Evolutionary conservation across 2,888 invertebrate genomes (phyloP), one percentile per base, ranked within the genome.

Genomic region (Phaedon cochleariae): DNA sequence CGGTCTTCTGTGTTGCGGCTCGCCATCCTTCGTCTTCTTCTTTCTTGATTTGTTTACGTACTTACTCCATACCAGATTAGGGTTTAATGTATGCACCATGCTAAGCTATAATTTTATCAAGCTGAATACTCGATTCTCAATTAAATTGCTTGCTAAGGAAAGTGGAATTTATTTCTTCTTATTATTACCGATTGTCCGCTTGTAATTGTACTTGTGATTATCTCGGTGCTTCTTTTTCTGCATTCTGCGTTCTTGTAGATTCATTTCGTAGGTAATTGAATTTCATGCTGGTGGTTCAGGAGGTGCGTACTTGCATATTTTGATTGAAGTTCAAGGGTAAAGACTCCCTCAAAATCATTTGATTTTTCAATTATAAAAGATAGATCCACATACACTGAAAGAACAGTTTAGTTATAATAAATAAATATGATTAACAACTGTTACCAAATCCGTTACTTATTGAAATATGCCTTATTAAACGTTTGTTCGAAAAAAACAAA

Each of bases 1-100:
- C 80, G 80, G 80, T 80, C 81, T 80, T 75, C 77, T 79, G 77
- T 77, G 72, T 74, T 72, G 70, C 55, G 31, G n/a, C 51, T 37
- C 22, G 53, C 62, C 59, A 58, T 61, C 57, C 65, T 61, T 59
- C 58, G 61, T 58, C 51, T 57, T 57, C 41, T 51, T 17, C 31
- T 57, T 67, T 66, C 78, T 79, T 82, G 82, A 82, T 82, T 81
- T 81, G 82, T 82, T 80, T 81, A 81, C 81, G 76, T 79, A 79
- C 78, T 76, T 74, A 74, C 72, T 77, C 74, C 77, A 80, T 77
- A 77, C 80, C 81, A 79, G 82, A 82, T 82, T 82, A 82, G 80
- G 79, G 73, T 74, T 74, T 75, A 81, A 81, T 76, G 74, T 80
- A 82, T 81, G 79, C 78, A 70, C 77, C 74, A 71, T 73, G 71